phyloP scores from a whole-genome alignment of 30 jellyfish, hydroid and myxozoan species.

The Aurelia sp. region DNA sequence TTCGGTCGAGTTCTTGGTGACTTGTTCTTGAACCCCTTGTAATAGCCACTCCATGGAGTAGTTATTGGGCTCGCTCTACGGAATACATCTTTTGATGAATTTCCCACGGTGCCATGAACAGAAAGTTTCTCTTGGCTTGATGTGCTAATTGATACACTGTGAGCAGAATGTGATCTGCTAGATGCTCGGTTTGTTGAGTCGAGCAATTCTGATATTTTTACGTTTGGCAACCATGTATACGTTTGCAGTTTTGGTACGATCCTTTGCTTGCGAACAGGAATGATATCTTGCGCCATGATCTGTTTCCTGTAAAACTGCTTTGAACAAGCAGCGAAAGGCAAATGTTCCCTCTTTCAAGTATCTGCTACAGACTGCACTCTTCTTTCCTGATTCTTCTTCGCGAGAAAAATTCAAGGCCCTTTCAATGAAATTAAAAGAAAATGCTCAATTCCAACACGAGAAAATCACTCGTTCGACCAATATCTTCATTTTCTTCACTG shows the following conservation, averaged over 20 bases:
- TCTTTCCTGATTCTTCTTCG: too few relatives aligned
- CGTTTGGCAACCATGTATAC: slow-evolving; percentile 36
- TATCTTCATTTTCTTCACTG: too few relatives aligned
- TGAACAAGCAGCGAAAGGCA: background rate
- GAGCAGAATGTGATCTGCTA: background rate
- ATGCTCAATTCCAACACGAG: too few relatives aligned
- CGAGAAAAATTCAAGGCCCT: too few relatives aligned
- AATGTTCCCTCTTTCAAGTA: too few relatives aligned
- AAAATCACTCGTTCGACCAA: too few relatives aligned
- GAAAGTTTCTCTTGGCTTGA: slow-evolving; percentile 2
- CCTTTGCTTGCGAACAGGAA: background rate
- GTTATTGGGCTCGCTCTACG: slow-evolving; percentile 41
- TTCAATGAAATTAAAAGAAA: too few relatives aligned
- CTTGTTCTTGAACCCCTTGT: slow-evolving; percentile 6
- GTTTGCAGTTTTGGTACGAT: slow-evolving; percentile 10
- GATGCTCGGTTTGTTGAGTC: slow-evolving; percentile 11
- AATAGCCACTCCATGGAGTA: slow-evolving; percentile 37
- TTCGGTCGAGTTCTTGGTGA: slow-evolving; percentile 3
- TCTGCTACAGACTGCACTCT: too few relatives aligned
- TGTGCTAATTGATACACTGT: background rate
- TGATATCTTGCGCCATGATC: background rate
- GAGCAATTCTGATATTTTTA: slow-evolving; percentile 53
- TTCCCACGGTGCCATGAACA: slow-evolving; percentile 3
- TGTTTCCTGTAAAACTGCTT: background rate
- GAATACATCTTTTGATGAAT: slow-evolving; percentile 7